Evolutionary conservation across 2,797 vertebrate genomes (phyloP), one percentile per base, ranked within the genome.

Genomic region (Carduelis carduelis): DNA sequence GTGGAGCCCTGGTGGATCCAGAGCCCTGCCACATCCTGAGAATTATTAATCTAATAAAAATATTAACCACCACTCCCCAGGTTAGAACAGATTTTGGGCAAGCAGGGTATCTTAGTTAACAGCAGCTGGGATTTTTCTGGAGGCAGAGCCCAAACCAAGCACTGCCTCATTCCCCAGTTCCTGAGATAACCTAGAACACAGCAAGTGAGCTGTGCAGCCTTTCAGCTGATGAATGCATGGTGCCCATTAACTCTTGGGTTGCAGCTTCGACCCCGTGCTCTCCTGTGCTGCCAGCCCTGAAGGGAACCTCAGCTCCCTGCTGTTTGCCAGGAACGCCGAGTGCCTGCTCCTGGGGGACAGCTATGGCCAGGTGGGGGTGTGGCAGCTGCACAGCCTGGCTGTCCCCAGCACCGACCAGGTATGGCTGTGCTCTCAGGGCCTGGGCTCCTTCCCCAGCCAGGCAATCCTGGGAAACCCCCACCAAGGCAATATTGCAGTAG

Each of bases 291-390:
- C 98, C 49, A 96, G 91, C 50, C 97, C 98, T 2, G 96, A 96
- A 9, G 97, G 98, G 37, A 98, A 94, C 7, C 98, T 98, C 91
- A 98, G 95, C 3, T 97, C 97, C 2, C 77, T 99, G n/a, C 98
- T 99, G 76, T 99, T 99, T 55, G 97, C 98, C 66, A 83, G 85
- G 34, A 97, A 98, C 57, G 97, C 98, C 5, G 91, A 99, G 90
- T 99, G 98, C 88, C 96, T 99, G 65, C 97, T 99, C 14, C 97
- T 98, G 10, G 99, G 99, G 53, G 98, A 99, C 96, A 98, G 96
- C n/a, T 64, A 95, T 2, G 99, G 99, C 20, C 97, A 97, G 24
- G 98, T 99, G 46, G 78, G 95, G 0, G 98, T 99, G 57, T 99
- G 98, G 76, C 96, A 98, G 89, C 96, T 99, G 65, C 97, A 91